Conservation (phyloP, 1,140 invertebrate species). For the Telenomus remus region DNA sequence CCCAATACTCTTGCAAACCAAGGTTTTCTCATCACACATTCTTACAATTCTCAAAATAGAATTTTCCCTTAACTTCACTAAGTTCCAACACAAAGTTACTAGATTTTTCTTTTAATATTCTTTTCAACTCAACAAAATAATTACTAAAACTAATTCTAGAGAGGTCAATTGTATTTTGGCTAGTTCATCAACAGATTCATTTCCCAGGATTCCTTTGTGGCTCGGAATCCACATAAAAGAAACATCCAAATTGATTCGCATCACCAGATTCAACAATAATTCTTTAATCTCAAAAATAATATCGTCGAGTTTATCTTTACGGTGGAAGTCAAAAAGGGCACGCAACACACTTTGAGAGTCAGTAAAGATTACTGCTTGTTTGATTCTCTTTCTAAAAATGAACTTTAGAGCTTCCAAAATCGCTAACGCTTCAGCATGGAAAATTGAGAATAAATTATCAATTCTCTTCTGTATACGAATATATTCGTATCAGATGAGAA, state of each 20-base stretch:
- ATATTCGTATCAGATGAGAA: background rate
- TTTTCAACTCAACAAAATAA: background rate
- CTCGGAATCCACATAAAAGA: background rate
- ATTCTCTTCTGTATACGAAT: background rate
- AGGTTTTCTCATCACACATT: background rate
- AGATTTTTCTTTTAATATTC: background rate
- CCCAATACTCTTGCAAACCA: background rate
- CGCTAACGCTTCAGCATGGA: slow-evolving; percentile 7
- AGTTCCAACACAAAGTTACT: background rate
- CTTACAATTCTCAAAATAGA: background rate
- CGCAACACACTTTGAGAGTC: background rate
- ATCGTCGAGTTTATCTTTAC: background rate
- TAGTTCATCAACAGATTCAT: background rate
- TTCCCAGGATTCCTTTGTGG: background rate
- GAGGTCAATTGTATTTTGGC: background rate
- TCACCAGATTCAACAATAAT: background rate
- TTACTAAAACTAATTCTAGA: background rate
- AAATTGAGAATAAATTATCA: background rate
- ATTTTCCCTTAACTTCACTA: background rate
- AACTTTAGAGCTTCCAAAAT: background rate
- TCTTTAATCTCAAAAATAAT: background rate
- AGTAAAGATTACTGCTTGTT: background rate
- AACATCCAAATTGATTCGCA: background rate
- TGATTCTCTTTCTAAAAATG: background rate
- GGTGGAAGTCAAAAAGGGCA: background rate